Conservation (phyloP, 2,113 vertebrate genomes). For the Stercorarius parasiticus region DNA sequence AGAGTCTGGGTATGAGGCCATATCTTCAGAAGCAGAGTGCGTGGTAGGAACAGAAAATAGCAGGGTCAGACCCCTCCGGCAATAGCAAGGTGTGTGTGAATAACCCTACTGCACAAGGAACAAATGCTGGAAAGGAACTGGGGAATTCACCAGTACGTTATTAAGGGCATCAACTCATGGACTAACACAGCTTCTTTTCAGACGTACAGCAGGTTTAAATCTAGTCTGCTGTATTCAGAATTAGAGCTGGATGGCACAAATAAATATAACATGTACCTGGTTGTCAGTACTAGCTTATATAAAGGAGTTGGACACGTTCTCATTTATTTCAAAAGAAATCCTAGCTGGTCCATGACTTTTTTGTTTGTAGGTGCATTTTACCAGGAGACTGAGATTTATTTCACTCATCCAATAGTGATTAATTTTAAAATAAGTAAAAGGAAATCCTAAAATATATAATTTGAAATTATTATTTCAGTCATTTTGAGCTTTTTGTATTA, state of each 20-base stretch:
- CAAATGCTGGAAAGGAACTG: neutral
- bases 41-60: neutral
- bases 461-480: neutral
- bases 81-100: neutral
- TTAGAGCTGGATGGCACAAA: neutral
- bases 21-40: neutral
- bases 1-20: accelerated
- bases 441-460: neutral
- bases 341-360: neutral
- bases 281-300: neutral
- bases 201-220: neutral
- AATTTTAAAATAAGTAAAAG: neutral
- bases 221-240: neutral
- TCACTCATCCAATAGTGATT: neutral
- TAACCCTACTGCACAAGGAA: neutral
- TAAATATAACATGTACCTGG: neutral
- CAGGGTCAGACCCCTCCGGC: neutral
- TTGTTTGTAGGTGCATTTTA: neutral
- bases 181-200: neutral
- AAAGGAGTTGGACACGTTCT: neutral
- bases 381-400: neutral
- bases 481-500: neutral
- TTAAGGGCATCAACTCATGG: neutral
- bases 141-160: neutral
- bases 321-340: neutral